Base-by-base conservation (phyloP, 2,888 invertebrate genomes). In the Caenorhabditis sp. region DNA sequence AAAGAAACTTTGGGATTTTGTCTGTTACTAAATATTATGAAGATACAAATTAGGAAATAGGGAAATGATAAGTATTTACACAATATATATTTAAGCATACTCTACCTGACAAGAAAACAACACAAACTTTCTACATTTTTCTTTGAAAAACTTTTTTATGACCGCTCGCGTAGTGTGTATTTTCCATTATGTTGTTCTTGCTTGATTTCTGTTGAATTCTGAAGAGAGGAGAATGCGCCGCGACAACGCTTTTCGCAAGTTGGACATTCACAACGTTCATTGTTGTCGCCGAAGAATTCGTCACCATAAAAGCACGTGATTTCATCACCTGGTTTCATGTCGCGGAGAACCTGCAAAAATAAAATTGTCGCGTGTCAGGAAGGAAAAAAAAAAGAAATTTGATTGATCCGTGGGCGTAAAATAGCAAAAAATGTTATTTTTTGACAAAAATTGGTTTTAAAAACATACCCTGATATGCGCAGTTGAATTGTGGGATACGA, bases 291-390 rank as follows among this genome's bases (percentile, higher is more conserved):
- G 90, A 99, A 99, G 90, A 99, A 99, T 89, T 97, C 96, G 89
- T 95, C 95, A 1, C 97, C 97, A 90, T 99, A 99, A 89, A 94
- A 95, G 88, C 97, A 97, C 17, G 97, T 97, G 61, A 99, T 95
- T 89, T 99, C 99, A 89, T 97, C 97, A 38, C 95, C 96, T 68
- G 92, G 91, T 87, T 94, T 94, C 84, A 99, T 97, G 88, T 97
- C 95, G 70, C 96, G 91, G 72, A 97, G 90, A 5, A 96, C 97
- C 90, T 96, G 93, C 23, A n/a, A n/a, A n/a, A n/a, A n/a, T n/a
- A n/a, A n/a, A n/a, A n/a, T n/a, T n/a, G n/a, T n/a, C n/a, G n/a
- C n/a, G n/a, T n/a, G n/a, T n/a, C n/a, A n/a, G n/a, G n/a, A n/a
- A n/a, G n/a, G n/a, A n/a, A n/a, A n/a, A n/a, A n/a, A n/a, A n/a